phyloP scores from a whole-genome alignment of 2,113 vertebrate species.

The Upupa epops region DNA sequence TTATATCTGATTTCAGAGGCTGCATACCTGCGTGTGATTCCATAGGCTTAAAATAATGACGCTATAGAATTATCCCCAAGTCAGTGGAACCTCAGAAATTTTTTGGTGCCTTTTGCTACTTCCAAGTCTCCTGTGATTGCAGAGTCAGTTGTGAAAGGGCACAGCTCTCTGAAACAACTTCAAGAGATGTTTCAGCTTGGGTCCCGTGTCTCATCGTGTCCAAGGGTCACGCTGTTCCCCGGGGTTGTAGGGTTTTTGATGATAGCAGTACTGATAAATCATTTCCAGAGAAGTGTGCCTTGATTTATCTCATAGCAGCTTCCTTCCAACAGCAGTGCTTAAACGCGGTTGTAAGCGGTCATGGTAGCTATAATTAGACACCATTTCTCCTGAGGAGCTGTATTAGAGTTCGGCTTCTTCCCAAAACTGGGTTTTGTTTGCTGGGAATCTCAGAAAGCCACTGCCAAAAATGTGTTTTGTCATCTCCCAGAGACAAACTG shows the following conservation, averaged over 20 bases:
- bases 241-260: background rate
- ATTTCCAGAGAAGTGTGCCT: background rate
- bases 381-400: background rate
- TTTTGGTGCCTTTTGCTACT: background rate
- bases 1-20: background rate
- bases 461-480: conserved; percentile 48
- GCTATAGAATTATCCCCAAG: background rate
- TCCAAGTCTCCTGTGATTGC: background rate
- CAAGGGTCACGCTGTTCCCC: accelerated
- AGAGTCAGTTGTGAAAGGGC: background rate
- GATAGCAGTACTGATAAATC: background rate
- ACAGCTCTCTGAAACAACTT: background rate
- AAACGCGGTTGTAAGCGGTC: background rate
- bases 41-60: background rate
- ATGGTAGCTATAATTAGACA: background rate
- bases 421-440: background rate
- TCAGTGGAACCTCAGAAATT: background rate
- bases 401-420: background rate
- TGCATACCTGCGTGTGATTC: background rate
- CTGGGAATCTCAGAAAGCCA: background rate
- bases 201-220: background rate
- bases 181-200: background rate
- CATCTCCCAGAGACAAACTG: conserved; percentile 5
- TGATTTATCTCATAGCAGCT: background rate
- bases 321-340: background rate